Base-by-base conservation (phyloP, 2,797 vertebrate genomes). In the Ctenopoma kingsleyae region DNA sequence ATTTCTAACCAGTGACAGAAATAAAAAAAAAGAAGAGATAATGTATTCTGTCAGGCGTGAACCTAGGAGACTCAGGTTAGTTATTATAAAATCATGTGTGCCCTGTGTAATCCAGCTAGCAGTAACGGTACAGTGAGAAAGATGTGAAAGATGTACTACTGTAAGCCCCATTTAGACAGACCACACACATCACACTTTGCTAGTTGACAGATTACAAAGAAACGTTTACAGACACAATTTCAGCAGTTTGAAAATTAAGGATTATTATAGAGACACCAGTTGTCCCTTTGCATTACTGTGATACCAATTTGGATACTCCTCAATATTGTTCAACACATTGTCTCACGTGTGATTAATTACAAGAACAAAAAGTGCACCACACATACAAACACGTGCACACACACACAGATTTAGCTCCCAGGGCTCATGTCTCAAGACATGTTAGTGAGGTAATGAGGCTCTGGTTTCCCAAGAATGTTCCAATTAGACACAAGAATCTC, bases 371-470 rank as follows among this genome's bases (percentile, higher is more conserved):
- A 64, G 1, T 20, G 3, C 13, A 10, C 17, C 59, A 57, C 51
- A 47, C 38, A 36, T 20, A 56, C 57, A 62, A 40, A 61, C 52
- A 70, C 66, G 48, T 25, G 25, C 30, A n/a, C 5, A 19, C 19
- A 49, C 7, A 3, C 43, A 43, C 47, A 30, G 7, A 55, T 30
- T 25, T 27, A 3, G 8, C 32, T 71, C 32, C 10, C 32, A 6
- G 22, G 12, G 25, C 67, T 43, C 76, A 64, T 5, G 46, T 83
- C 76, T 76, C 35, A 23, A 73, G 78, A 72, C 50, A 16, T 59
- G 57, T 84, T 71, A 76, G 70, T n/a, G 71, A 88, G 67, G 66
- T 89, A 91, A 91, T 80, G 79, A 91, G 85, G 78, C 78, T 68
- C 57, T 16, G 80, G 35, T 38, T 84, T 86, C 74, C 63, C 0